Percentiles rank a stretch among this genome's conserved stretches.
These are phyloP conservation scores for Strix aluco DNA, from an alignment of 2,113 vertebrate genomes.

Conservation along the genomic window DNA sequence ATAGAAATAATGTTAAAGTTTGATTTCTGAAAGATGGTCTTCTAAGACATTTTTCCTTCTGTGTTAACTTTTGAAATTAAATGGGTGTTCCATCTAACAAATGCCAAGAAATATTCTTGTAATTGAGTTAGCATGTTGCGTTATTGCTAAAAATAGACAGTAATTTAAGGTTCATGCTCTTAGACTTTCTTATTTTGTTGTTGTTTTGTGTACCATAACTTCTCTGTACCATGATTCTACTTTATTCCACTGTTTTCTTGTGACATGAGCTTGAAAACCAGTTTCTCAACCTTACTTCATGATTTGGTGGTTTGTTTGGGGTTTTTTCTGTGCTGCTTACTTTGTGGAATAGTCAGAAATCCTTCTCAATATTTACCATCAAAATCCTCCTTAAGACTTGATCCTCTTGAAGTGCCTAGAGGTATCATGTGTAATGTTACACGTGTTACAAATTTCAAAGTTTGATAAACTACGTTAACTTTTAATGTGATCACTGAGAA, in stretches of 20 bases:
- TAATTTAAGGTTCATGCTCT: neutral
- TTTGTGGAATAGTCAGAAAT: neutral
- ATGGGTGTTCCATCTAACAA: neutral
- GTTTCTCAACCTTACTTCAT: neutral
- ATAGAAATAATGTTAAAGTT: neutral
- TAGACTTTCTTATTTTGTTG: neutral
- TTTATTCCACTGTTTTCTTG: neutral
- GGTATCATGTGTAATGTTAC: fast-evolving
- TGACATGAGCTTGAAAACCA: neutral
- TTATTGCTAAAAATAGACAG: neutral
- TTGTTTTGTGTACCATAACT: neutral
- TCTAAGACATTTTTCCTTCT: neutral
- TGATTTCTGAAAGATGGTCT: neutral
- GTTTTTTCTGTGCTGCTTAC: neutral
- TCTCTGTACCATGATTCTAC: neutral
- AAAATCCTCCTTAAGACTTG: neutral
- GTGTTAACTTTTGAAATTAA: neutral
- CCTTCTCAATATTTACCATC: neutral
- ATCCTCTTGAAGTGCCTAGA: neutral
- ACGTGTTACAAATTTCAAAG: too few relatives aligned
- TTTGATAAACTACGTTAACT: neutral
- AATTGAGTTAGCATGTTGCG: neutral
- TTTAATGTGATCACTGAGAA: neutral
- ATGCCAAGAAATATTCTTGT: neutral
- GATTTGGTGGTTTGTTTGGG: neutral